These are phyloP conservation scores for Naso thynnoides DNA, from an alignment of 2,797 vertebrate genomes.

Conservation along the genomic window DNA sequence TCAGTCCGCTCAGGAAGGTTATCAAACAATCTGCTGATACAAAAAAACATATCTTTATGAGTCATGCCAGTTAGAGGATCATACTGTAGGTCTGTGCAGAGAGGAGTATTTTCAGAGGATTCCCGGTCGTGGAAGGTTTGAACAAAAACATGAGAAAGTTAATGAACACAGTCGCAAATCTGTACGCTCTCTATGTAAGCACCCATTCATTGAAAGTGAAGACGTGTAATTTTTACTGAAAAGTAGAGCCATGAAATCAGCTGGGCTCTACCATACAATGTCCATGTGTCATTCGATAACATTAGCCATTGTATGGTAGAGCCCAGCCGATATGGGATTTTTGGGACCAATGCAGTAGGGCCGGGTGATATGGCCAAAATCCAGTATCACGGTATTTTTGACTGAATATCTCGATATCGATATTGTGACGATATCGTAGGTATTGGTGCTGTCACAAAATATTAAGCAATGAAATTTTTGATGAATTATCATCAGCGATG, in stretches of 20 bases:
- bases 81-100: not conserved
- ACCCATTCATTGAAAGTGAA: too few relatives aligned
- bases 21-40: slow-evolving; percentile 64
- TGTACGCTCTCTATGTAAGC: too few relatives aligned
- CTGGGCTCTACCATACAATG: not conserved
- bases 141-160: not conserved
- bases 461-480: too few relatives aligned
- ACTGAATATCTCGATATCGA: too few relatives aligned
- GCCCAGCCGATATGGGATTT: too few relatives aligned
- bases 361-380: too few relatives aligned
- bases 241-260: not conserved
- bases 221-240: too few relatives aligned
- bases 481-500: too few relatives aligned
- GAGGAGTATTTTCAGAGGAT: not conserved
- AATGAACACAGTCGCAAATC: not conserved
- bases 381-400: too few relatives aligned
- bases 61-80: slow-evolving; percentile 28
- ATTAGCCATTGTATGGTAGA: not conserved
- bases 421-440: too few relatives aligned
- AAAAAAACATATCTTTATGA: slow-evolving; percentile 35
- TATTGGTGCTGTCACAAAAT: too few relatives aligned
- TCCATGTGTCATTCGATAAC: not conserved
- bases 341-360: too few relatives aligned
- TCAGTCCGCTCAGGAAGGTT: slow-evolving; percentile 60
- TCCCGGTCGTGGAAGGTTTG: not conserved